These are phyloP conservation scores for Hypomecis atomaria DNA, from an alignment of 2,888 invertebrate genomes.

Conservation along the genomic window DNA sequence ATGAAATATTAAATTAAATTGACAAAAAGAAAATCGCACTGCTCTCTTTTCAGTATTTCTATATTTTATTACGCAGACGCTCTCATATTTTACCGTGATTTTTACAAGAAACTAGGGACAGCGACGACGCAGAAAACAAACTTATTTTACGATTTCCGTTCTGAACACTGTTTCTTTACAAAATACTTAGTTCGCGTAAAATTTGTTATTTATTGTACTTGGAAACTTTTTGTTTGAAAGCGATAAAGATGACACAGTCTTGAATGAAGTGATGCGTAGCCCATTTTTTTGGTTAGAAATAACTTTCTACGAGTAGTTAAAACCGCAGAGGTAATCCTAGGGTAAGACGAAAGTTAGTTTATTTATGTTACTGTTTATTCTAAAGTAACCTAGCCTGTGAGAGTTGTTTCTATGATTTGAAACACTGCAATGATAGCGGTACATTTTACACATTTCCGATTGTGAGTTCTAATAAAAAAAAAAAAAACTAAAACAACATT, in stretches of 20 bases:
- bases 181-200: conserved; percentile 70
- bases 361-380: too few relatives aligned
- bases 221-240: conserved; percentile 59
- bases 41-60: not conserved
- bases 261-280: not conserved
- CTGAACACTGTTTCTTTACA: conserved; percentile 62
- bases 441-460: too few relatives aligned
- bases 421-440: too few relatives aligned
- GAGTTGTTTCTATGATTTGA: too few relatives aligned
- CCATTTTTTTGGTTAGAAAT: not conserved
- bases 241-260: conserved; percentile 30
- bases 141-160: conserved; percentile 83
- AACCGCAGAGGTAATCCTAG: not conserved
- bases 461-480: too few relatives aligned
- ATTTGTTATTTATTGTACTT: conserved; percentile 77
- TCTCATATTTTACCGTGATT: too few relatives aligned
- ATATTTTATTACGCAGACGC: not conserved
- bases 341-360: too few relatives aligned
- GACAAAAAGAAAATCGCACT: too few relatives aligned
- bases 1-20: too few relatives aligned
- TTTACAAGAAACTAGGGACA: conserved; percentile 39
- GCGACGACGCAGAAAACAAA: conserved; percentile 72
- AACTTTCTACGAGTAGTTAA: not conserved
- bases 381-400: too few relatives aligned
- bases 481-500: too few relatives aligned